Percentiles rank a stretch among this genome's conserved stretches.
Evolutionary conservation across 2,797 vertebrate genomes (phyloP).

Genomic region (Cossypha polioptera): DNA sequence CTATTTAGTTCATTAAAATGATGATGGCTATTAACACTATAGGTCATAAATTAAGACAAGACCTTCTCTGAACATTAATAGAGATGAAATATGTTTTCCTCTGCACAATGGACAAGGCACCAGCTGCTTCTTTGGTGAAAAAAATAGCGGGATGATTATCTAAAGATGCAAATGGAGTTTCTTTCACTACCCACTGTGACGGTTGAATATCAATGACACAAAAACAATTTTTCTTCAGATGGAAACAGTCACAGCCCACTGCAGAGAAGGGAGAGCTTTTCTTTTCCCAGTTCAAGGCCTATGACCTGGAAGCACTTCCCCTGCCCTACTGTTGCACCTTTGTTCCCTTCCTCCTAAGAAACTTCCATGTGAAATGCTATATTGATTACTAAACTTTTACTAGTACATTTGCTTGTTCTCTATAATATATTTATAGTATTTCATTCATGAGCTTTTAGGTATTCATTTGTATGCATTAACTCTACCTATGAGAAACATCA

Average conservation of each 20-base stretch:
- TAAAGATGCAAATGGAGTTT: constrained; percentile 43
- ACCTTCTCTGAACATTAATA: constrained; percentile 48
- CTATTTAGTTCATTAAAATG: constrained; percentile 58
- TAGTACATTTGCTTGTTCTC: background rate
- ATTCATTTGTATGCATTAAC: background rate
- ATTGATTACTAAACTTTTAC: background rate
- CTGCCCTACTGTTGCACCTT: background rate
- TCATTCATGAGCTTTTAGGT: background rate
- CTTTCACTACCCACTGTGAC: constrained; percentile 13
- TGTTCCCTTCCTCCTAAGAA: background rate
- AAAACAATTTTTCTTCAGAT: background rate
- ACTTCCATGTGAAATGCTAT: background rate
- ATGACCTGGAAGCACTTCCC: background rate
- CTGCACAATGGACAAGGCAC: constrained; percentile 43
- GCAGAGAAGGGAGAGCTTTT: background rate
- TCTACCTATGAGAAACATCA: background rate
- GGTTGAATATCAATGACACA: background rate
- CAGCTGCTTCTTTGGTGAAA: constrained; percentile 47
- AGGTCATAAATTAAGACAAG: constrained; percentile 64
- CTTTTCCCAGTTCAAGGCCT: background rate
- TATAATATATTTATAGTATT: background rate
- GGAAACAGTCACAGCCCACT: background rate
- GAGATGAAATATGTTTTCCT: constrained; percentile 57
- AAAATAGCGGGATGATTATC: constrained; percentile 42
- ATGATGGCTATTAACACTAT: constrained; percentile 39